phyloP scores from a whole-genome alignment of 2,888 invertebrate species.

The Patella depressa region DNA sequence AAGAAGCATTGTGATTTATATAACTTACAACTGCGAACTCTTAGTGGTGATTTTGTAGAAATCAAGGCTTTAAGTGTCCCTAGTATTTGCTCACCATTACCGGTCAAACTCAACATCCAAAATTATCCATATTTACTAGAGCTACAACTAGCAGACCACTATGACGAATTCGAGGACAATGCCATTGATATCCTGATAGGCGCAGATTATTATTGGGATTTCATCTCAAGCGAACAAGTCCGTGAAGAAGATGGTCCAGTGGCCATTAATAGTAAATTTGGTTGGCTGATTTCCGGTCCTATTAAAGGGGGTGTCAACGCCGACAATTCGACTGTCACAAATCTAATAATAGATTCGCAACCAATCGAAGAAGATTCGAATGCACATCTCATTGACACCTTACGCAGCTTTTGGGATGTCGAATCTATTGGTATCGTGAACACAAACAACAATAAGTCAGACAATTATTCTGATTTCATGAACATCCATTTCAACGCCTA shows the following conservation, averaged over 20 bases:
- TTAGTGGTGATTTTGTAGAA: no score
- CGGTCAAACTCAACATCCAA: background rate
- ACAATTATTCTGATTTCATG: background rate
- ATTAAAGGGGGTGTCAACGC: background rate
- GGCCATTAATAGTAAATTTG: background rate
- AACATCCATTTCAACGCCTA: background rate
- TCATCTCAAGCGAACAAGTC: background rate
- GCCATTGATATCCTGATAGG: background rate
- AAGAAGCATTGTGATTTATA: no score
- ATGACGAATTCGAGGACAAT: background rate
- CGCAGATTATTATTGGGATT: background rate
- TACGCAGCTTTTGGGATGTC: background rate
- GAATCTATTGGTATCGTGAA: slow-evolving; percentile 3
- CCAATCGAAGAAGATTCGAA: background rate
- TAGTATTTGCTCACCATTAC: slow-evolving; percentile 1
- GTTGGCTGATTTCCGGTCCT: background rate
- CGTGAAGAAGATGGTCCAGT: background rate
- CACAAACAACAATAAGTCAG: background rate
- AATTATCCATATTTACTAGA: background rate
- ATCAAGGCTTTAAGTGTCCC: background rate
- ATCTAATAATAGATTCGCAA: background rate
- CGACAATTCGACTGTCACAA: no score
- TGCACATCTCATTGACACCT: background rate
- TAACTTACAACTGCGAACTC: no score
- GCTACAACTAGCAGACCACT: background rate